These are phyloP conservation scores for Chionodraco myersi DNA, from an alignment of 2,113 vertebrate species.

Conservation along the genomic window DNA sequence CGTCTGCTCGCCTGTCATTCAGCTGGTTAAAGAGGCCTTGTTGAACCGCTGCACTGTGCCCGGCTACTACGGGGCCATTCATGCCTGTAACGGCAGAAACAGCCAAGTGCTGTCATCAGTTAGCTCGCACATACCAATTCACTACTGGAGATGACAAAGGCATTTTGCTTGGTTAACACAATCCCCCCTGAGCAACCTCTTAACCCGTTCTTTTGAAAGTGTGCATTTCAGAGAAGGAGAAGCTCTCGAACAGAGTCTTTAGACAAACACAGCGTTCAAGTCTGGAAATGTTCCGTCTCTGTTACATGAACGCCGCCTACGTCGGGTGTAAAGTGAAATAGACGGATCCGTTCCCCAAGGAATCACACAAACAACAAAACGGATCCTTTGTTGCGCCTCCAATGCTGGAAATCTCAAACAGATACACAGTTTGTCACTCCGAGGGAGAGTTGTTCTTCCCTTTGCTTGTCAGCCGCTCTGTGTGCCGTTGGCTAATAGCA, in stretches of 20 bases:
- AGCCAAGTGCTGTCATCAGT: conserved; percentile 66
- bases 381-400: conserved; percentile 44
- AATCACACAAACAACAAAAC: conserved; percentile 55
- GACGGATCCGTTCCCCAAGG: conserved; percentile 65
- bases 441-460: conserved; percentile 4
- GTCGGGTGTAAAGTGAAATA: conserved; percentile 44
- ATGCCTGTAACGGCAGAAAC: conserved; percentile 62
- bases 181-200: conserved; percentile 34
- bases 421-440: conserved; percentile 56
- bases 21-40: conserved; percentile 75
- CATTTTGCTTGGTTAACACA: conserved; percentile 62
- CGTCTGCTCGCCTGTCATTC: conserved; percentile 72
- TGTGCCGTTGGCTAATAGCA: conserved; percentile 57
- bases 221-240: conserved; percentile 48
- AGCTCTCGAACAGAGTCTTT: conserved; percentile 40
- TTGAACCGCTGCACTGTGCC: conserved; percentile 73
- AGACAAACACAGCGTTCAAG: conserved; percentile 47
- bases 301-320: conserved; percentile 42
- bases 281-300: conserved; percentile 49
- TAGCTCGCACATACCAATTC: conserved; percentile 60
- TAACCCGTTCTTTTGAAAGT: conserved; percentile 40
- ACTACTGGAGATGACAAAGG: conserved; percentile 53
- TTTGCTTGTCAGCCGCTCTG: conserved; percentile 29
- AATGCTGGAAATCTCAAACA: conserved; percentile 50
- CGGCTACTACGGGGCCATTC: conserved; percentile 71